Conservation (phyloP, 2,113 vertebrate genomes). For the Clarias magur region DNA sequence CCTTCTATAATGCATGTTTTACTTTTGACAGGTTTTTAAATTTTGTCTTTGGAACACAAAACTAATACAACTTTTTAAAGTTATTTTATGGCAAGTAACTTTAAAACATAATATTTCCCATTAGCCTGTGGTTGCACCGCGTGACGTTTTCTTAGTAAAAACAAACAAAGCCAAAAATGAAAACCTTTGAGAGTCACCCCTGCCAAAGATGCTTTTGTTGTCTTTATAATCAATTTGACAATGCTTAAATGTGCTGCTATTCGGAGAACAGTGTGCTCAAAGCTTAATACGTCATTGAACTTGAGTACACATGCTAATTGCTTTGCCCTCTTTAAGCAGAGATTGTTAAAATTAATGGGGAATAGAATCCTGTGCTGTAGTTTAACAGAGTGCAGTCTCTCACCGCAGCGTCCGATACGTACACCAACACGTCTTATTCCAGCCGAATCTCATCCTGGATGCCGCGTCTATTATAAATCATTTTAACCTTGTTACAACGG, state of each 20-base stretch:
- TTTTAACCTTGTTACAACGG: background rate
- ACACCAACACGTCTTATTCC: background rate
- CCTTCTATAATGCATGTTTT: background rate
- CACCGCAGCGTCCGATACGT: background rate
- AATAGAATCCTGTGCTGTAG: slow-evolving; percentile 28
- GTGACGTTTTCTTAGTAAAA: background rate
- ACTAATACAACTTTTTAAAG: too few relatives aligned
- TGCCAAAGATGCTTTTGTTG: background rate
- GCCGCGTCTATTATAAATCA: background rate
- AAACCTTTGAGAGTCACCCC: background rate
- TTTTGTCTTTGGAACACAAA: too few relatives aligned
- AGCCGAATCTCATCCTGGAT: background rate
- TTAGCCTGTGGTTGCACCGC: background rate
- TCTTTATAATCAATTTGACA: background rate
- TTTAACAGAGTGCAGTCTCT: background rate
- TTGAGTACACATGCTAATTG: slow-evolving; percentile 34
- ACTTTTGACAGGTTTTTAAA: background rate
- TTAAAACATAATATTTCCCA: background rate
- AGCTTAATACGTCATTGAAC: slow-evolving; percentile 29
- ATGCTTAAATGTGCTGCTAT: slow-evolving; percentile 9
- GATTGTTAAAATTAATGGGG: slow-evolving; percentile 50
- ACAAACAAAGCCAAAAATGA: background rate
- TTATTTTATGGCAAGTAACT: background rate
- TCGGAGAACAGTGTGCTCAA: background rate
- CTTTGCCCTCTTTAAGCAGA: slow-evolving; percentile 45